Evolutionary conservation across 2,113 vertebrate genomes (phyloP), one percentile per base, ranked within the genome.

Genomic region (Cyprinodon tularosa): DNA sequence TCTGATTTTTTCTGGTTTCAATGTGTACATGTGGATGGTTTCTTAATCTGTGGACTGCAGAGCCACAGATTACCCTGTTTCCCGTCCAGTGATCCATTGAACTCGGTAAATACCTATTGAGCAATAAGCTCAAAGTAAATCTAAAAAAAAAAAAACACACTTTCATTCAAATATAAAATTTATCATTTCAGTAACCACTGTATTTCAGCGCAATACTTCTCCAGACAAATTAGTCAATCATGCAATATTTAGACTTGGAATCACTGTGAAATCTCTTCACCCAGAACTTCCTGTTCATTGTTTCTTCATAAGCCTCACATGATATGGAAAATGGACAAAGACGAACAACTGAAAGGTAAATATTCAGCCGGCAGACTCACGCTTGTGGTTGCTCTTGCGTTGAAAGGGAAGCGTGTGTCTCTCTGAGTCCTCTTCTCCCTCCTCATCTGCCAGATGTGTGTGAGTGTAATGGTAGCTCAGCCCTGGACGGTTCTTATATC

Each of bases 381-480:
- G 96, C 93, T 97, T 97, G 90, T 97, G 96, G 95, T 96, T 97
- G 94, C 96, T 97, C 94, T 97, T 97, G 93, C 96, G 95, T 77
- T 97, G 96, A 88, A 97, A 97, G 87, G 97, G 96, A 87, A 97
- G 94, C 6, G 96, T 95, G 92, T 97, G 96, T 84, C 96, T 93
- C 76, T 98, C 97, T 0, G 96, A 88, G 70, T 96, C 96, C 82
- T 98, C 97, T 82, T 98, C 97, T 0, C 96, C 96, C 82, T 97
- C 97, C 83, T 98, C 97, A 68, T 98, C 97, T 3, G 96, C 97
- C 93, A 98, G 94, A 93, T 98, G 97, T 80, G 97, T 97, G 92
- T 97, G 97, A 81, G 97, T 97, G 92, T 98, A 98, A 87, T 98
- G 97, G 92, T 98, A 98, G 90, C 97, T 98, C 91, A 98, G 94